Evolutionary conservation across 2,888 invertebrate species (phyloP).

Genomic region (Malachius bipustulatus): DNA sequence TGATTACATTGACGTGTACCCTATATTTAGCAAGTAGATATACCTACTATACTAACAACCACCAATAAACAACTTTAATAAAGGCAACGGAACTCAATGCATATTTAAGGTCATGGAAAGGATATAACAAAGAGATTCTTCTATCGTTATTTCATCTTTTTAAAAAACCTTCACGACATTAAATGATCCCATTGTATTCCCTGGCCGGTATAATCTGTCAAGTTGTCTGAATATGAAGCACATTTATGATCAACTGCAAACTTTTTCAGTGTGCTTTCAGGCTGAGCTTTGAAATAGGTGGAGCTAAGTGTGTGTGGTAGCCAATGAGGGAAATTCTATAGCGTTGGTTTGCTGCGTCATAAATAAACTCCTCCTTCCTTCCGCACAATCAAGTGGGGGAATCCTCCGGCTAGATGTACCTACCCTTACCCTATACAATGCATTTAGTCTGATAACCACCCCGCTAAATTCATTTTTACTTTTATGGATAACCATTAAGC

Average conservation of each 20-base stretch:
- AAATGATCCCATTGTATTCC: constrained; percentile 13
- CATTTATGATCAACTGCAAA: constrained; percentile 35
- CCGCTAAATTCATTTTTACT: too few relatives aligned
- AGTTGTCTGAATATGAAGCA: constrained; percentile 27
- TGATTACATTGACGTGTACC: too few relatives aligned
- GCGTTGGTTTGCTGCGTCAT: constrained; percentile 31
- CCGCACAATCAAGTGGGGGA: neutral
- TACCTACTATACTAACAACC: too few relatives aligned
- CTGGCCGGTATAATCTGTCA: constrained; percentile 26
- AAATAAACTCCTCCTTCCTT: constrained; percentile 28
- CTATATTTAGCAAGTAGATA: too few relatives aligned
- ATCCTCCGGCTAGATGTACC: neutral
- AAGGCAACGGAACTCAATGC: too few relatives aligned
- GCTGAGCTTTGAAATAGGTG: constrained; percentile 26
- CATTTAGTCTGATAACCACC: too few relatives aligned
- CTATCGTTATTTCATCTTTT: too few relatives aligned
- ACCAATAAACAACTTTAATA: too few relatives aligned
- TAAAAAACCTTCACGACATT: constrained; percentile 7
- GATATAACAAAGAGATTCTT: too few relatives aligned
- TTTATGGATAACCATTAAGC: too few relatives aligned
- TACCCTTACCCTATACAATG: too few relatives aligned
- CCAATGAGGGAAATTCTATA: constrained; percentile 30
- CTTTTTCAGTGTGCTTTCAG: constrained; percentile 30
- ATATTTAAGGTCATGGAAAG: too few relatives aligned
- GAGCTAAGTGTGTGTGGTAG: constrained; percentile 27